These are phyloP conservation scores for Brachyrhaphis roseni DNA, from an alignment of 2,797 vertebrate genomes.

Conservation along the genomic window DNA sequence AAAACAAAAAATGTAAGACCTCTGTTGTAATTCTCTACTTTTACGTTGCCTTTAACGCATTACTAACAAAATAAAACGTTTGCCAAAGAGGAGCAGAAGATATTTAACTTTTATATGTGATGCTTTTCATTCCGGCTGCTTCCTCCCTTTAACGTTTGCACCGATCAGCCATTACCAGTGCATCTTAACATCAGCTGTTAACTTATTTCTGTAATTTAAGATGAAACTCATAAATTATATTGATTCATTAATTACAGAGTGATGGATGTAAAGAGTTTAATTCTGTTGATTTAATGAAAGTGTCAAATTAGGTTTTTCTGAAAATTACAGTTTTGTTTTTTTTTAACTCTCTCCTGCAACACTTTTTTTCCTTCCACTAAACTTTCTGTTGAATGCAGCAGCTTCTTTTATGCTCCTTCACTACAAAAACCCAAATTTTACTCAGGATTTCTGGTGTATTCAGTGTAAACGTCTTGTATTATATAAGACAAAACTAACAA, in stretches of 20 bases:
- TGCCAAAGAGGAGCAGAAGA: conserved; percentile 64
- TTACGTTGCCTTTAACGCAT: conserved; percentile 60
- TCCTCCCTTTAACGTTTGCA: conserved; percentile 19
- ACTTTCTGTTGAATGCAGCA: neutral
- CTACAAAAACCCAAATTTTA: no score
- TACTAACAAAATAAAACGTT: conserved; percentile 14
- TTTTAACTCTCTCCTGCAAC: no score
- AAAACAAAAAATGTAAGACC: conserved; percentile 19
- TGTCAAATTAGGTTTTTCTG: neutral
- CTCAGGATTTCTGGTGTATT: no score
- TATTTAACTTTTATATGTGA: conserved; percentile 15
- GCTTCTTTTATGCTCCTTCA: neutral
- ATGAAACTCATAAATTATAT: neutral
- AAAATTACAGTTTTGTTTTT: neutral
- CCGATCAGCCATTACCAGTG: neutral
- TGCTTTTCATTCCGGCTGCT: conserved; percentile 36
- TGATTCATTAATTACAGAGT: neutral
- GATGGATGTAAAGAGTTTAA: neutral
- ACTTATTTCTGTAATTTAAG: conserved; percentile 1
- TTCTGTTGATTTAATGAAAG: neutral
- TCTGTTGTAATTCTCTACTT: conserved; percentile 36
- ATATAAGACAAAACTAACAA: no score
- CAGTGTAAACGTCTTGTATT: no score
- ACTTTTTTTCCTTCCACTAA: neutral
- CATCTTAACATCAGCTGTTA: neutral